phyloP scores from a whole-genome alignment of 2,113 vertebrate species.

The Pycnonotus jocosus region DNA sequence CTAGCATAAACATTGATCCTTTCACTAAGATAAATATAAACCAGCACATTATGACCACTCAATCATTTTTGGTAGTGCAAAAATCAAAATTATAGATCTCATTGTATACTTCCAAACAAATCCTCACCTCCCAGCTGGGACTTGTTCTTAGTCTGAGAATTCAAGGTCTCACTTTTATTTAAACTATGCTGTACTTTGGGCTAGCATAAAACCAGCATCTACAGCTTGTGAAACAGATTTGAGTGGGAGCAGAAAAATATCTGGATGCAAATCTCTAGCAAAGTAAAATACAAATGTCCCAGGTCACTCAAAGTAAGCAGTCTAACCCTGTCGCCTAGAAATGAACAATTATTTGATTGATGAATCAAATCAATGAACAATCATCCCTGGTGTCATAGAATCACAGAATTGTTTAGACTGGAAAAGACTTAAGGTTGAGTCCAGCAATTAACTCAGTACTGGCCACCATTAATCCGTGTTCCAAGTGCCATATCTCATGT shows the following conservation, averaged over 20 bases:
- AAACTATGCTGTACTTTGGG: background rate
- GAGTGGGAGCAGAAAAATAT: background rate
- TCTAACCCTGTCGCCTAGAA: background rate
- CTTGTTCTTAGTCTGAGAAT: background rate
- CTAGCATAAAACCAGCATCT: background rate
- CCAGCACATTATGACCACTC: background rate
- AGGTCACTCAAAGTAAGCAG: background rate
- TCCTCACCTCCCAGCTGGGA: background rate
- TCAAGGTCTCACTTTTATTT: background rate
- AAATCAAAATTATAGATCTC: background rate
- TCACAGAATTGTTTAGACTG: background rate
- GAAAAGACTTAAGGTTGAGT: background rate
- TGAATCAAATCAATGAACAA: too few species aligned
- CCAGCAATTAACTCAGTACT: background rate
- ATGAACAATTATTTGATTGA: background rate
- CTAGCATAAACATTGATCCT: background rate
- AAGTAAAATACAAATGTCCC: background rate
- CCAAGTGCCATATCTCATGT: background rate
- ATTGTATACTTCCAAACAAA: background rate
- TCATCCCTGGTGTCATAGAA: background rate
- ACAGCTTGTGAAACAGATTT: background rate
- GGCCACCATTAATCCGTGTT: background rate
- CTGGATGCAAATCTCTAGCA: background rate
- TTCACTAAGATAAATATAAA: background rate
- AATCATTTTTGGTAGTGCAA: rapidly evolving